Conservation (phyloP, 1,140 invertebrate species). For the Drosophila suzukii region DNA sequence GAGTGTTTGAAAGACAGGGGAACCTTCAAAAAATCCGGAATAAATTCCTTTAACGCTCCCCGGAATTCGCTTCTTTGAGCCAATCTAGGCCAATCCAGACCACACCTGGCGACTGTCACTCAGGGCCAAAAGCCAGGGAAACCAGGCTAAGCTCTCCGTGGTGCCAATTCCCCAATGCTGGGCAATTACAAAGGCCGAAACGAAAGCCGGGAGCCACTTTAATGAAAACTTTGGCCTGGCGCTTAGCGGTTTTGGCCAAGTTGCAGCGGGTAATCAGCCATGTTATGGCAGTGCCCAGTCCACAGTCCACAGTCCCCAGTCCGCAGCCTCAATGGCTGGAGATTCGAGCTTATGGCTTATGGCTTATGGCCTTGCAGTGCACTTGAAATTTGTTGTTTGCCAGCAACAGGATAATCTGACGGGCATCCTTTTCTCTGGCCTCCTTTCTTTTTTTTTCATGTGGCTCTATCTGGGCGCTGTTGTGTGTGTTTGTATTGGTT, state of each 20-base stretch:
- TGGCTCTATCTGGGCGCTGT: constrained; percentile 3
- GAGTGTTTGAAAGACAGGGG: not conserved
- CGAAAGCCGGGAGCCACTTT: constrained; percentile 49
- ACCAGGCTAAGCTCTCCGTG: constrained; percentile 33
- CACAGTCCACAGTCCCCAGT: constrained; percentile 13
- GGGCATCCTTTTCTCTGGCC: constrained; percentile 18
- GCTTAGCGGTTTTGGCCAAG: constrained; percentile 54
- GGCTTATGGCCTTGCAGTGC: constrained; percentile 54
- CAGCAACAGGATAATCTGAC: constrained; percentile 51
- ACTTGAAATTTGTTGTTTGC: constrained; percentile 55
- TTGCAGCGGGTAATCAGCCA: constrained; percentile 48
- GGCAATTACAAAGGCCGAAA: constrained; percentile 52
- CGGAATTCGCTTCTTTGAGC: not conserved
- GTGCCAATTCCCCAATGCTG: constrained; percentile 43
- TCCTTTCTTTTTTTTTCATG: not conserved
- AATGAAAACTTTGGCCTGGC: constrained; percentile 56
- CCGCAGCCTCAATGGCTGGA: constrained; percentile 6
- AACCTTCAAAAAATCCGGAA: not conserved
- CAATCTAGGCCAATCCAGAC: constrained; percentile 18
- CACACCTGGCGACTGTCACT: constrained; percentile 40
- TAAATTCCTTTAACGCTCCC: constrained; percentile 1
- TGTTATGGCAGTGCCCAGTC: constrained; percentile 42
- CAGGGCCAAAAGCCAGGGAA: constrained; percentile 18
- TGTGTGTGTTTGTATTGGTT: constrained; percentile 35
- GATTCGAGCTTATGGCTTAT: constrained; percentile 5